phyloP scores from a whole-genome alignment of 2,797 vertebrate species.

The Phrynocephalus forsythii region DNA sequence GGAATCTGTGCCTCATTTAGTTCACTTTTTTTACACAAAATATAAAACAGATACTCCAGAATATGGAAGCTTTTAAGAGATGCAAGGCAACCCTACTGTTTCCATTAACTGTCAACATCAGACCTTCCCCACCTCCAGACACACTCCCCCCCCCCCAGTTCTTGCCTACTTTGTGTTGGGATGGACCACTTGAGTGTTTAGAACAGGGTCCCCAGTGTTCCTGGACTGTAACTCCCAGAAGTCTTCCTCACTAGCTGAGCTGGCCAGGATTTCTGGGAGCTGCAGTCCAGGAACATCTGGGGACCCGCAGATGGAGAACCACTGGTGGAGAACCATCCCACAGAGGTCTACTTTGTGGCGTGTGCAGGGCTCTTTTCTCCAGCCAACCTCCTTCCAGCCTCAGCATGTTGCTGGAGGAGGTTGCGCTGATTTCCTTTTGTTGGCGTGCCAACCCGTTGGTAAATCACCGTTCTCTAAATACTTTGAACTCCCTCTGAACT shows the following conservation, averaged over 20 bases:
- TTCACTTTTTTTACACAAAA: background rate
- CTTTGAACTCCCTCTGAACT: background rate
- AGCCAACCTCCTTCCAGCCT: background rate
- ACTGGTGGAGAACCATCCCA: background rate
- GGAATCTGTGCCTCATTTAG: too few relatives aligned
- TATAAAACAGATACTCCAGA: background rate
- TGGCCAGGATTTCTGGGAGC: too few relatives aligned
- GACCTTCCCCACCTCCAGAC: background rate
- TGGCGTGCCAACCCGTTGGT: background rate
- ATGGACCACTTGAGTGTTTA: too few relatives aligned
- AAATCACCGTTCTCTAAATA: background rate
- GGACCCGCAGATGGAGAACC: too few relatives aligned
- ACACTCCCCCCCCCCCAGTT: too few relatives aligned
- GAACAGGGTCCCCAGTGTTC: too few relatives aligned
- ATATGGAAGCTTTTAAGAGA: background rate
- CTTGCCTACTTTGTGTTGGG: background rate
- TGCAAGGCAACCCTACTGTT: too few relatives aligned
- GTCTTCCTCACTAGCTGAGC: too few relatives aligned
- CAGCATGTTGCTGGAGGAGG: background rate
- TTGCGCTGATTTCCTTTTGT: background rate
- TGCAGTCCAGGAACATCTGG: too few relatives aligned
- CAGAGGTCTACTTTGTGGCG: too few relatives aligned
- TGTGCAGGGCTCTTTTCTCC: background rate
- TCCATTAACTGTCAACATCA: background rate
- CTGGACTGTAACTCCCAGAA: too few relatives aligned